Evolutionary conservation across 2,797 vertebrate species (phyloP).

Genomic region (Champsocephalus gunnari): DNA sequence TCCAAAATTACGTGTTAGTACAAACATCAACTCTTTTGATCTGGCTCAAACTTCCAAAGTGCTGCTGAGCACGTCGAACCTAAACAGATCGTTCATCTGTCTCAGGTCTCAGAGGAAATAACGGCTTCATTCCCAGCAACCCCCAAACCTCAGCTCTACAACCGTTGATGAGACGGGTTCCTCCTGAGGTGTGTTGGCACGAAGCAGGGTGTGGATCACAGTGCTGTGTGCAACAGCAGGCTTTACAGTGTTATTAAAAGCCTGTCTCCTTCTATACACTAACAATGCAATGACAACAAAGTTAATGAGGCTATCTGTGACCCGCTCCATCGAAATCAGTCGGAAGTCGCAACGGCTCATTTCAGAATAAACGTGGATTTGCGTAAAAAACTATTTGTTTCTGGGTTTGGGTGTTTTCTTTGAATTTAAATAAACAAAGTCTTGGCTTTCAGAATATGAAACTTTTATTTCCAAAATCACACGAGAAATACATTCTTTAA

Average conservation of each 20-base stretch:
- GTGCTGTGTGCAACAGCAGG: background rate
- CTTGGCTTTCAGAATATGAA: no score
- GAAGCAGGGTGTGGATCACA: background rate
- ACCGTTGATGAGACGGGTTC: background rate
- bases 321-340: no score
- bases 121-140: background rate
- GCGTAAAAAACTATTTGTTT: no score
- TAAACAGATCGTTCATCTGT: background rate
- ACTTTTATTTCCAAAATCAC: no score
- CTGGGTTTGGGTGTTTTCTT: no score
- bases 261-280: background rate
- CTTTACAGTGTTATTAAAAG: background rate
- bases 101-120: constrained; percentile 22
- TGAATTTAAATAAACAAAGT: no score
- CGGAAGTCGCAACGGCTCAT: no score
- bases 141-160: background rate
- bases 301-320: background rate
- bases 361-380: no score
- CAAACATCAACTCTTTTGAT: constrained; percentile 2
- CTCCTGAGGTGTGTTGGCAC: background rate
- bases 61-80: background rate
- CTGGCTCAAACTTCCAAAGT: constrained; percentile 6
- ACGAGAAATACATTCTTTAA: no score
- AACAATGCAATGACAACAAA: background rate
- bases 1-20: constrained; percentile 19